phyloP scores from a whole-genome alignment of 2,113 vertebrate species.

The Elanoides forficatus region DNA sequence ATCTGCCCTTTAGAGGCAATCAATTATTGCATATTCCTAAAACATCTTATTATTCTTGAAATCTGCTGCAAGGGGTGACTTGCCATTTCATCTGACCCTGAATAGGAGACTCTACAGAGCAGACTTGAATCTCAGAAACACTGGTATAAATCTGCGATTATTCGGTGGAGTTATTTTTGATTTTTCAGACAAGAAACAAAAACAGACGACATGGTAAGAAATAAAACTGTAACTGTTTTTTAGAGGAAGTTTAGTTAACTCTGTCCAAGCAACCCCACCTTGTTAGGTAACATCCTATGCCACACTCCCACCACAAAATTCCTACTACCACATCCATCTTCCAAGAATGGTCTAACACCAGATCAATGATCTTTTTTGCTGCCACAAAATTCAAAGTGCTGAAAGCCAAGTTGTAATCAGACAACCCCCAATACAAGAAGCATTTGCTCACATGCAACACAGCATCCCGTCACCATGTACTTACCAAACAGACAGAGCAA shows the following conservation, averaged over 20 bases:
- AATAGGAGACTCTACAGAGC: background rate
- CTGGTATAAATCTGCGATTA: background rate
- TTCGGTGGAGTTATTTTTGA: background rate
- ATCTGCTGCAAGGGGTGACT: background rate
- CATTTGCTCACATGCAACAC: background rate
- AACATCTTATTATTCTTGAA: conserved; percentile 46
- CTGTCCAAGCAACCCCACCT: background rate
- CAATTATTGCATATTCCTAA: background rate
- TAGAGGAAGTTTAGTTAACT: background rate
- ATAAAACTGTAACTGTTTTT: background rate
- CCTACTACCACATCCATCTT: background rate
- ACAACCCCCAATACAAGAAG: background rate
- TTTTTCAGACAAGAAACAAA: conserved; percentile 4
- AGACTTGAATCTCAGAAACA: conserved; percentile 7
- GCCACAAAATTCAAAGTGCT: background rate
- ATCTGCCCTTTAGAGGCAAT: conserved; percentile 44
- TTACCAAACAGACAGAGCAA: conserved; percentile 72
- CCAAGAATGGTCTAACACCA: background rate
- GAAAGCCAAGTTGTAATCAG: background rate
- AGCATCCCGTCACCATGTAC: background rate
- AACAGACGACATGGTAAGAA: background rate
- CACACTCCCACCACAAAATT: background rate
- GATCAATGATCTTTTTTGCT: background rate
- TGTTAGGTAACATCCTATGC: background rate
- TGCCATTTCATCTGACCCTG: background rate